Conservation (phyloP, 23 tunicate species). For the Trididemnum miniatum region DNA sequence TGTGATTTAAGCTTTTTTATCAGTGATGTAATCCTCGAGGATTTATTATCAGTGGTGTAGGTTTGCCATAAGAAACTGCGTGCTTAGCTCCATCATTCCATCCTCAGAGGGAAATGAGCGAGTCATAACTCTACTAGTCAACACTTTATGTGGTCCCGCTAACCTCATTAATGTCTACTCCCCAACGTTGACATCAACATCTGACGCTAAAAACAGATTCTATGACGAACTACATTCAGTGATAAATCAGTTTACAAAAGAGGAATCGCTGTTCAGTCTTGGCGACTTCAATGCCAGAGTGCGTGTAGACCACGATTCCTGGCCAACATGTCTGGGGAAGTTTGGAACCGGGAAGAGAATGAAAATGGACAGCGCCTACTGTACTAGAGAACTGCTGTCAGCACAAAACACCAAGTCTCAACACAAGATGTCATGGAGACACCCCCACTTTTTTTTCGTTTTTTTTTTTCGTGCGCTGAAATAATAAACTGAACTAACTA, state of each 20-base stretch:
- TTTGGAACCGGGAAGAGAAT: background rate
- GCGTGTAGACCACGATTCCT: background rate
- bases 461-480: no score
- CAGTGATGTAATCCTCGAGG: no score
- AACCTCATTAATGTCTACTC: background rate
- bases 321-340: background rate
- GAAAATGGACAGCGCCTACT: constrained; percentile 14
- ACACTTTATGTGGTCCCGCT: no score
- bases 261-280: no score
- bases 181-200: background rate
- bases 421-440: background rate
- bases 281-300: constrained; percentile 14
- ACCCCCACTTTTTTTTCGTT: background rate
- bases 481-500: no score
- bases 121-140: no score
- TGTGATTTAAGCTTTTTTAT: no score
- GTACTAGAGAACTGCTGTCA: background rate
- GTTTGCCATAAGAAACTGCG: background rate
- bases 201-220: background rate
- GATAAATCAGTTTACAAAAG: no score
- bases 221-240: no score
- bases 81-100: no score
- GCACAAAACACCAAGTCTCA: background rate
- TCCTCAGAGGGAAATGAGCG: no score
- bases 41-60: no score